Conservation (phyloP, 2,888 invertebrate genomes). For the Strigamia maritima region DNA sequence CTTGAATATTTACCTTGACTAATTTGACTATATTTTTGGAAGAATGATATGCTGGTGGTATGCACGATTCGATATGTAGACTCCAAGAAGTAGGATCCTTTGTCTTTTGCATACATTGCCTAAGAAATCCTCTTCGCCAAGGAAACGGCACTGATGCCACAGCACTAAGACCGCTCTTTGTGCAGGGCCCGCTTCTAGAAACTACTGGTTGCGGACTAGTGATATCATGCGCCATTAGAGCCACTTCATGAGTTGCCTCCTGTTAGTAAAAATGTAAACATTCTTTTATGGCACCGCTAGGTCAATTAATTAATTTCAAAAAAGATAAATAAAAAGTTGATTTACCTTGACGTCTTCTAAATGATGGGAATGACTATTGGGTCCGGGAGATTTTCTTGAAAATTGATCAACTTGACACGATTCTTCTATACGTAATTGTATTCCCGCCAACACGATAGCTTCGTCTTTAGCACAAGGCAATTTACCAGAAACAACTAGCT, state of each 20-base stretch:
- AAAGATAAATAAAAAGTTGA: background rate
- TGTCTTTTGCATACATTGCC: conserved; percentile 39
- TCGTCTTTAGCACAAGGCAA: conserved; percentile 63
- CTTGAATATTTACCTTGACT: conserved; percentile 62
- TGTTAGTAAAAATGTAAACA: too few relatives aligned
- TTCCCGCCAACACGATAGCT: conserved; percentile 62
- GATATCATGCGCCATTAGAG: background rate
- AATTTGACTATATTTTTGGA: conserved; percentile 60
- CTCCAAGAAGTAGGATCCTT: conserved; percentile 54
- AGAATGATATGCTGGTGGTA: conserved; percentile 60
- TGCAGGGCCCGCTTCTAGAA: background rate
- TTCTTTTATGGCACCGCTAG: too few relatives aligned
- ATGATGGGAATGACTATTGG: background rate
- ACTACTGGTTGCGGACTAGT: background rate
- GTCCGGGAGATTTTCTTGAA: background rate
- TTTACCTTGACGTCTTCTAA: background rate
- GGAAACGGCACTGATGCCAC: background rate
- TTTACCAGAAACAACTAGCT: conserved; percentile 60
- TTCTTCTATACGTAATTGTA: conserved; percentile 62
- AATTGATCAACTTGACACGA: conserved; percentile 46
- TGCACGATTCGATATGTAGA: conserved; percentile 56
- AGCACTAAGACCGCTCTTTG: background rate
- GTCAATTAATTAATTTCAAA: background rate
- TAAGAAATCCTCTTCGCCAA: conserved; percentile 29
- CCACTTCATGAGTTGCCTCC: background rate